Percentiles rank a stretch among this genome's conserved stretches.
Evolutionary conservation across 2,113 vertebrate genomes (phyloP).

Genomic region (Cepphus grylle): DNA sequence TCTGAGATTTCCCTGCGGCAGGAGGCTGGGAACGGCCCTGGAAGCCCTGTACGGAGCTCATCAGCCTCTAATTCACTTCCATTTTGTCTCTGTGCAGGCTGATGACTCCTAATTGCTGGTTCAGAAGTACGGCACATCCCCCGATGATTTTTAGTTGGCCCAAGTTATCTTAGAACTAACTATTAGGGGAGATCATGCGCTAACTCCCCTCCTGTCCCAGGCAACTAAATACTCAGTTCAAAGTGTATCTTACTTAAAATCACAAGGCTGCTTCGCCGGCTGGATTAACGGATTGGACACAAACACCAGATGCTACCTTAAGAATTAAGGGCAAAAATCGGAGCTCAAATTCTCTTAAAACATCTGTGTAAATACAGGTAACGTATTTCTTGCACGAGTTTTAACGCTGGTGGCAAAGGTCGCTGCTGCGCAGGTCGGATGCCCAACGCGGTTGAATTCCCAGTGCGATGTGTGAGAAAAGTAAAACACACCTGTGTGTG

Average conservation of each 20-base stretch:
- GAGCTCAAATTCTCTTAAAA: neutral
- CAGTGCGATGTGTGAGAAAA: accelerated
- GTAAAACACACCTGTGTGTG: neutral
- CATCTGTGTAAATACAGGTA: neutral
- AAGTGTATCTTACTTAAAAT: neutral
- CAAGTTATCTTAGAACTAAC: neutral
- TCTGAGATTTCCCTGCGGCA: neutral
- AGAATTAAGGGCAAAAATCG: neutral
- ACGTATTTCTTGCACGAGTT: neutral
- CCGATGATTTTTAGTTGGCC: neutral
- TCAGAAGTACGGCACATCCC: neutral
- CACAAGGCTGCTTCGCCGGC: neutral
- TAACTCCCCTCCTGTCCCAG: neutral
- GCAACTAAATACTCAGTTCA: neutral
- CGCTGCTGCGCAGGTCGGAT: neutral
- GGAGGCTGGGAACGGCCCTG: neutral
- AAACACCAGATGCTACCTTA: neutral
- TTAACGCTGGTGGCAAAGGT: neutral
- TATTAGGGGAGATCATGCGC: no score
- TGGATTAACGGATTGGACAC: slow-evolving; percentile 11
- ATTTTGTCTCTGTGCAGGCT: neutral
- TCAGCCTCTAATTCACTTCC: neutral
- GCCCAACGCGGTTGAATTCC: neutral
- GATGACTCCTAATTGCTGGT: neutral
- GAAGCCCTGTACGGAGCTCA: neutral